phyloP scores from a whole-genome alignment of 2,113 vertebrate species.

The Podilymbus podiceps region DNA sequence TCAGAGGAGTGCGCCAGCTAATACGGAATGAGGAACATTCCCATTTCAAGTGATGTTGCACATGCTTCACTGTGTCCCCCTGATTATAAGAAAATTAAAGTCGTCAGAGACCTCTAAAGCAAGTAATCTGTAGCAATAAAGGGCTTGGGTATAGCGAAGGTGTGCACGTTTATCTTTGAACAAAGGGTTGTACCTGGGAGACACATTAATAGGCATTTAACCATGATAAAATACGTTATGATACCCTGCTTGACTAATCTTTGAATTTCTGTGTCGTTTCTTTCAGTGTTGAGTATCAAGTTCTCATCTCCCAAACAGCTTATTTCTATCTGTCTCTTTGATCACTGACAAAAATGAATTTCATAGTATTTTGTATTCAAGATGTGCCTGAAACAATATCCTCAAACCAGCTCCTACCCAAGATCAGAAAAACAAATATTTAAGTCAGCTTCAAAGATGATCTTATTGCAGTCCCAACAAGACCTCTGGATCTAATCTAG shows the following conservation, averaged over 20 bases:
- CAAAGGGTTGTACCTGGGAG: not conserved
- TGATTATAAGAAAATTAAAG: constrained; percentile 7
- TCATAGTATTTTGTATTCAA: not conserved
- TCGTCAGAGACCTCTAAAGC: not conserved
- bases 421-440: constrained; percentile 1
- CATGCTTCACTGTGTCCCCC: not conserved
- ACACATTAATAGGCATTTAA: not conserved
- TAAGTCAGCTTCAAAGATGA: constrained; percentile 22
- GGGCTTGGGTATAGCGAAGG: not conserved
- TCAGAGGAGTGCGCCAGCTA: not conserved
- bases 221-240: not conserved
- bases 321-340: not conserved
- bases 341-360: not conserved
- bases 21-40: not conserved
- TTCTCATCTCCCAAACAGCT: not conserved
- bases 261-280: not conserved
- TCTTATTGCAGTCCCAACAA: not conserved
- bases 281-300: not conserved
- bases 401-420: not conserved
- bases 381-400: not conserved
- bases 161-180: not conserved
- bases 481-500: constrained; percentile 37
- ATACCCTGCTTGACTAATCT: not conserved
- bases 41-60: not conserved
- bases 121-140: not conserved